phyloP scores from a whole-genome alignment of 2,888 invertebrate species.

The Scaeva pyrastri region DNA sequence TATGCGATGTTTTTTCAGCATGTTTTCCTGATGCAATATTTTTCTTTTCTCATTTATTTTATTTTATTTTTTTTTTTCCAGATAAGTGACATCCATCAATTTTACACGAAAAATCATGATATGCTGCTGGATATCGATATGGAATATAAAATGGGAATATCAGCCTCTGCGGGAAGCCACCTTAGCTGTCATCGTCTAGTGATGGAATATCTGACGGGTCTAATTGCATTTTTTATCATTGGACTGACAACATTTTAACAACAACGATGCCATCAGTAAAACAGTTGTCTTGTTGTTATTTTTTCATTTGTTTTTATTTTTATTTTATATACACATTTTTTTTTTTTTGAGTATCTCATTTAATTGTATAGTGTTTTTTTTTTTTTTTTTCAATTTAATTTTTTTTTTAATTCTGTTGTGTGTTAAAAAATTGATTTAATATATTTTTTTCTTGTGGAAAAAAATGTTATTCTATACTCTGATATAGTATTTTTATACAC shows the following conservation, averaged over 20 bases:
- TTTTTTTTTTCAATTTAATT: neutral
- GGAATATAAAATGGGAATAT: slow-evolving; percentile 84
- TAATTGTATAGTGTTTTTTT: slow-evolving; percentile 19
- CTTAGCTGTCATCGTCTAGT: slow-evolving; percentile 71
- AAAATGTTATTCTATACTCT: slow-evolving; percentile 13
- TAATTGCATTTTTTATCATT: slow-evolving; percentile 61
- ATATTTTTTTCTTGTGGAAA: neutral
- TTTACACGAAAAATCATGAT: slow-evolving; percentile 88
- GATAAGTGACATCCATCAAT: slow-evolving; percentile 90
- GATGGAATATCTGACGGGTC: slow-evolving; percentile 65
- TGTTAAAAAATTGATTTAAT: neutral
- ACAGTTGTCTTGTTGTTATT: slow-evolving; percentile 36
- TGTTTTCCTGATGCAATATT: slow-evolving; percentile 27
- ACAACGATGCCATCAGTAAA: slow-evolving; percentile 35
- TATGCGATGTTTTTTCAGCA: slow-evolving; percentile 22
- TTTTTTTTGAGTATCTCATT: slow-evolving; percentile 4
- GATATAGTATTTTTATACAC: slow-evolving; percentile 26
- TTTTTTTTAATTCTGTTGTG: neutral
- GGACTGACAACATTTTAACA: slow-evolving; percentile 70
- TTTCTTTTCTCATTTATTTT: slow-evolving; percentile 21
- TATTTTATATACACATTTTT: neutral
- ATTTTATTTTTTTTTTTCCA: slow-evolving; percentile 80
- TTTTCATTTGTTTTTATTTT: slow-evolving; percentile 9
- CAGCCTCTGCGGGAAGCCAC: slow-evolving; percentile 73
- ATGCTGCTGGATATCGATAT: slow-evolving; percentile 83